phyloP scores from a whole-genome alignment of 2,888 invertebrate genomes.

The Polietes domitor region DNA sequence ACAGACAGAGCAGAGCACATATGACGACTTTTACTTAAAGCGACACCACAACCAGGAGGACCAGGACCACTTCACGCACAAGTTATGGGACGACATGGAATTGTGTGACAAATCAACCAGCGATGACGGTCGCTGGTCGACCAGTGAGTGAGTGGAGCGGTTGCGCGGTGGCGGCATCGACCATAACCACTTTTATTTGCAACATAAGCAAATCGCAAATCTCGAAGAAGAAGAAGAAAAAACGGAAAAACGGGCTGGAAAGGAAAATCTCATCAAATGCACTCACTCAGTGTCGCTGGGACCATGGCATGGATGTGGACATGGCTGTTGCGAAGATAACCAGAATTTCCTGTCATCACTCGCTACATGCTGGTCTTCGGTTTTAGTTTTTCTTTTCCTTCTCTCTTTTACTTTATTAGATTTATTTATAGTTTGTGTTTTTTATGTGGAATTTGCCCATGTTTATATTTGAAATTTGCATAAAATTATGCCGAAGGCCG shows the following conservation, averaged over 20 bases:
- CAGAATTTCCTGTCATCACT: constrained; percentile 60
- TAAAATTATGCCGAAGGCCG: constrained; percentile 21
- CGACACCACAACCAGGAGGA: constrained; percentile 18
- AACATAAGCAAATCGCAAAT: constrained; percentile 34
- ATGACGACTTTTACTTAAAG: constrained; percentile 56
- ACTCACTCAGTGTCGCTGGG: not conserved
- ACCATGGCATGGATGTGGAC: not conserved
- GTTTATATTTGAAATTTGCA: constrained; percentile 28
- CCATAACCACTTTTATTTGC: constrained; percentile 34
- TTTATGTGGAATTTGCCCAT: constrained; percentile 15
- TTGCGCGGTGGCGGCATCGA: not conserved
- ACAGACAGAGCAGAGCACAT: no score
- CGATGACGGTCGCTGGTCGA: not conserved
- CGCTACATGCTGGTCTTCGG: not conserved
- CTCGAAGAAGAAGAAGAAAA: not conserved
- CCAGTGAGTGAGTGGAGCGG: not conserved
- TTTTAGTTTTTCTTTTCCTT: constrained; percentile 28
- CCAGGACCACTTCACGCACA: constrained; percentile 47
- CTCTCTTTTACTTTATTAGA: constrained; percentile 4
- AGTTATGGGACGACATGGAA: not conserved
- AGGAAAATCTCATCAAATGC: constrained; percentile 47
- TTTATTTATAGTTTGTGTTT: constrained; percentile 32
- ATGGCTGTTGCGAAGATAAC: constrained; percentile 35
- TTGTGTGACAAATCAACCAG: constrained; percentile 17
- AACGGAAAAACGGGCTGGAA: constrained; percentile 33